Conservation (phyloP, 1,140 invertebrate genomes). For the Hyles euphorbiae region DNA sequence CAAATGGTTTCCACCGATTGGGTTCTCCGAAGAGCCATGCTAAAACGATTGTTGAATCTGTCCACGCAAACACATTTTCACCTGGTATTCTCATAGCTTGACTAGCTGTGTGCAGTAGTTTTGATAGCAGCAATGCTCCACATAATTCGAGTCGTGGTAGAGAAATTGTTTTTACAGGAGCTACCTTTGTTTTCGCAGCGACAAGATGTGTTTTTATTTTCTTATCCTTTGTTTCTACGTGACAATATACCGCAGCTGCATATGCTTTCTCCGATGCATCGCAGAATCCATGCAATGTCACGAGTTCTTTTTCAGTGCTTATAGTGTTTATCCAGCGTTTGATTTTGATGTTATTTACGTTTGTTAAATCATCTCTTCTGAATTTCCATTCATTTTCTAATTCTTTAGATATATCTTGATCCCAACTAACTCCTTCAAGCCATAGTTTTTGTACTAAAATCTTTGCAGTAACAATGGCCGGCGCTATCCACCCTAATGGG, state of each 20-base stretch:
- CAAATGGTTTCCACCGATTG: conserved; percentile 19
- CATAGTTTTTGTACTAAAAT: conserved; percentile 46
- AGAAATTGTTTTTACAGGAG: conserved; percentile 31
- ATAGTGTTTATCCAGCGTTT: conserved; percentile 29
- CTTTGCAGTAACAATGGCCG: conserved; percentile 38
- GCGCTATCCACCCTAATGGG: conserved; percentile 44
- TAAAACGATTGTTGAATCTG: conserved; percentile 59
- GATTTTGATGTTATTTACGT: conserved; percentile 27
- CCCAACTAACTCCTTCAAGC: conserved; percentile 39
- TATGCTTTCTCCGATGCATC: conserved; percentile 33
- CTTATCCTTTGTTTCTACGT: conserved; percentile 15
- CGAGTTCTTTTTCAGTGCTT: conserved; percentile 11
- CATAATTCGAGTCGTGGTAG: conserved; percentile 72
- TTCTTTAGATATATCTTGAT: conserved; percentile 29
- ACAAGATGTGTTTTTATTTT: conserved; percentile 15
- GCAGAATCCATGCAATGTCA: conserved; percentile 43
- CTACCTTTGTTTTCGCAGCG: conserved; percentile 25
- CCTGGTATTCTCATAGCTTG: conserved; percentile 15
- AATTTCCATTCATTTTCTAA: conserved; percentile 29
- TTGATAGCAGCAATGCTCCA: conserved; percentile 54
- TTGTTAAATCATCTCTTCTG: conserved; percentile 23
- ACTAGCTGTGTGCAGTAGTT: conserved; percentile 34
- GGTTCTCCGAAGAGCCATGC: conserved; percentile 40
- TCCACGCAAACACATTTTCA: conserved; percentile 41
- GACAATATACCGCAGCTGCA: conserved; percentile 27